Evolutionary conservation across 2,797 vertebrate species (phyloP).

Genomic region (Tinamus major): DNA sequence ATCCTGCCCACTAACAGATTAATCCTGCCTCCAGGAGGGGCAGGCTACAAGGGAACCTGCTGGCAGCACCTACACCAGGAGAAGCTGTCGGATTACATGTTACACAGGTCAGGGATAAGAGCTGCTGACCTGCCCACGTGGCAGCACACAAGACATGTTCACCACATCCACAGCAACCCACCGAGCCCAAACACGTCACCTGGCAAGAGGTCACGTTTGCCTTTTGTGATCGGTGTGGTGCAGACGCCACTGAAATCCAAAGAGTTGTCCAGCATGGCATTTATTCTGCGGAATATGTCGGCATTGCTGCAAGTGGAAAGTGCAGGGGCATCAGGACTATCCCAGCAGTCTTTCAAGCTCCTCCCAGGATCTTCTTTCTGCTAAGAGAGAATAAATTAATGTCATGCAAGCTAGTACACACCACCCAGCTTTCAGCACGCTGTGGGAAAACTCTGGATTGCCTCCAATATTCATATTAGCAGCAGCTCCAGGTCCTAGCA

Average conservation of each 20-base stretch:
- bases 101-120: background rate
- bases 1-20: fast-evolving
- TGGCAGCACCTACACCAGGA: background rate
- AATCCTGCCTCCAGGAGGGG: background rate
- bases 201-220: conserved; percentile 84
- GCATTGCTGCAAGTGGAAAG: conserved; percentile 97
- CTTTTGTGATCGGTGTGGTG: conserved; percentile 89
- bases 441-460: background rate
- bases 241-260: conserved; percentile 96
- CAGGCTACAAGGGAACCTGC: background rate
- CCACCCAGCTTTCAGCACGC: background rate
- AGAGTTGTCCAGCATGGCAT: conserved; percentile 95
- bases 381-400: background rate
- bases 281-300: conserved; percentile 95
- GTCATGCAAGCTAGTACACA: background rate
- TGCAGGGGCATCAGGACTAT: conserved; percentile 85
- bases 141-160: background rate
- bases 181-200: conserved; percentile 78
- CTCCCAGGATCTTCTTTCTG: conserved; percentile 84
- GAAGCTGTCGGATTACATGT: background rate
- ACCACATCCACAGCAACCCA: background rate
- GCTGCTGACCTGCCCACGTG: background rate
- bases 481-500: conserved; percentile 4
- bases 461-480: conserved; percentile 37
- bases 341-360: conserved; percentile 87